Conservation (phyloP, 2,797 vertebrate genomes). For the Ispidina picta region DNA sequence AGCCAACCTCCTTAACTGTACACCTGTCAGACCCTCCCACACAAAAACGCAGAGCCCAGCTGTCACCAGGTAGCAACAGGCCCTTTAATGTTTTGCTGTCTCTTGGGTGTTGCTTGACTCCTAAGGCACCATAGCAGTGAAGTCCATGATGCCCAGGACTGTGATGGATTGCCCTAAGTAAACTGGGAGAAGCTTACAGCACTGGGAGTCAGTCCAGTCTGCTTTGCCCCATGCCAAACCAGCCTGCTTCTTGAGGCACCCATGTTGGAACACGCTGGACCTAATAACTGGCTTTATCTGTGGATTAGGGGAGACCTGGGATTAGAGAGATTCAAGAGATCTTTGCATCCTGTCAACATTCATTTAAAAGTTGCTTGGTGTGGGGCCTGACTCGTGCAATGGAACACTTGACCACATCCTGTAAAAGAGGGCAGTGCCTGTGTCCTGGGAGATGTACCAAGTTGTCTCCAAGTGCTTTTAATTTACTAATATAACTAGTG, state of each 20-base stretch:
- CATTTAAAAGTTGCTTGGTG: conserved; percentile 6
- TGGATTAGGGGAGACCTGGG: background rate
- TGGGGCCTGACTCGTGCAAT: background rate
- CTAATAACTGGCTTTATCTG: background rate
- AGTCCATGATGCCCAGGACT: background rate
- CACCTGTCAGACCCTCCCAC: accelerated
- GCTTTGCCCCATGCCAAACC: background rate
- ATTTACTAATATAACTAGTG: conserved; percentile 42
- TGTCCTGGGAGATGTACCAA: conserved; percentile 25
- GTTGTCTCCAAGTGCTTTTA: conserved; percentile 46
- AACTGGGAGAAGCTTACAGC: background rate
- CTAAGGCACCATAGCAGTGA: background rate
- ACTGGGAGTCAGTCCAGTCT: background rate
- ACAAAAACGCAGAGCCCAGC: background rate
- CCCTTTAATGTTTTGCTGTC: background rate
- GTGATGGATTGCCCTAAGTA: background rate
- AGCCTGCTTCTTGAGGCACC: background rate
- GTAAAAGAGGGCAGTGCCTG: background rate
- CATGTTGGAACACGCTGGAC: background rate
- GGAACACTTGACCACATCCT: conserved; percentile 29
- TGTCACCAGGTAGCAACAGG: background rate
- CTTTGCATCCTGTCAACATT: conserved; percentile 28
- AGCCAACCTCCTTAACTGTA: background rate
- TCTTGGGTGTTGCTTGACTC: background rate
- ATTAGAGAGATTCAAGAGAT: background rate